Evolutionary conservation across 2,888 invertebrate genomes (phyloP), one percentile per base, ranked within the genome.

Genomic region (Fissipunctia ypsillon): DNA sequence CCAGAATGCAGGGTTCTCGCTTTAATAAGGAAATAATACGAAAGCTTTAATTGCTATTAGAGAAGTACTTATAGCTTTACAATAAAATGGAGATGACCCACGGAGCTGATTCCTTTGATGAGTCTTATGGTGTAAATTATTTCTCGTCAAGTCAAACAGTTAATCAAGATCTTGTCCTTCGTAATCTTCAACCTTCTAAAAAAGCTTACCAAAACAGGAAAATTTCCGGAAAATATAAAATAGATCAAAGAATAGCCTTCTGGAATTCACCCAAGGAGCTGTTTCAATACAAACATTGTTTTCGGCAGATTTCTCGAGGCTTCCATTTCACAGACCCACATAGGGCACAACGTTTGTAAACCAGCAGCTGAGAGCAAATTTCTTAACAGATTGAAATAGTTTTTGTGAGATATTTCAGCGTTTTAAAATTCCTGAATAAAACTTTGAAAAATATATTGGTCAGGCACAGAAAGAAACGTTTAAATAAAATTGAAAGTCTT

Each of bases 251-350:
- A 60, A 69, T 19, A 66, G 16, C 57, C 35, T 66, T 63, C 22
- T 59, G 25, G 52, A 69, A 64, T 65, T 64, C 31, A 69, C 14
- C 6, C 14, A 25, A 73, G 59, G 41, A 45, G 38, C 38, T 64
- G 28, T 67, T 63, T 35, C 12, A 67, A 67, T 35, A 72, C 41
- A 64, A 66, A 69, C 43, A 66, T 72, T 75, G 41, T 60, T 72
- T 59, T 67, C 28, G 61, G 35, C 31, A 56, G 54, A 69, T 67
- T 80, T 72, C 22, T n/a, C 25, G 48, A 70, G 28, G 25, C 0
- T 69, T 73, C n/a, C 50, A 61, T 70, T 70, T 41, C 31, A 59
- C 12, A 28, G n/a, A 60, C 61, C 78, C 59, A 52, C 63, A 64
- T 77, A 31, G 43, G 6, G 22, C 3, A 16, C 19, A 48, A 31